These are phyloP conservation scores for Drosophila ficusphila DNA, from an alignment of 1,140 invertebrate genomes.

Conservation along the genomic window DNA sequence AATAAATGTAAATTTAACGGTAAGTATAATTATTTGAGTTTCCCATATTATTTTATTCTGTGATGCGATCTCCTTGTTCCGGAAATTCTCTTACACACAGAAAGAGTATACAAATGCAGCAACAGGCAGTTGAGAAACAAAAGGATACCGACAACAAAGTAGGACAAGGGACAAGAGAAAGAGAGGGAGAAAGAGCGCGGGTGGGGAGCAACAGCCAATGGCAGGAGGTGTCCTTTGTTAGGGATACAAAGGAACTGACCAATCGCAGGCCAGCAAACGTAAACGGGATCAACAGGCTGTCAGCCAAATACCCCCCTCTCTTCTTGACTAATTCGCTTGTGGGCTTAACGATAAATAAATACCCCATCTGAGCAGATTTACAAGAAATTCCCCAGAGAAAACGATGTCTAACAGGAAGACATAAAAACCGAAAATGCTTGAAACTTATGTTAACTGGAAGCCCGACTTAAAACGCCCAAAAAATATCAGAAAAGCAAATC, in stretches of 20 bases:
- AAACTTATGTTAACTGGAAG: constrained; percentile 32
- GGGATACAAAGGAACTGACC: constrained; percentile 22
- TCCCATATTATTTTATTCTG: background rate
- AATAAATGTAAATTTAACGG: too few relatives aligned
- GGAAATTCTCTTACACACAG: background rate
- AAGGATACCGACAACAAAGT: constrained; percentile 21
- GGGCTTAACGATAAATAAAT: constrained; percentile 5
- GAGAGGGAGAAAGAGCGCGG: background rate
- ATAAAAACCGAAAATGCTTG: constrained; percentile 42
- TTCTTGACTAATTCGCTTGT: constrained; percentile 15
- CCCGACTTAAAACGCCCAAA: constrained; percentile 31
- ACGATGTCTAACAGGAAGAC: constrained; percentile 29
- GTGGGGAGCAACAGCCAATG: constrained; percentile 49
- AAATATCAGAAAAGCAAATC: constrained; percentile 27
- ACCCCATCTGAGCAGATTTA: constrained; percentile 20
- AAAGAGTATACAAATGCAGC: constrained; percentile 37
- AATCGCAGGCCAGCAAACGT: constrained; percentile 38
- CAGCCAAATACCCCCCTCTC: background rate
- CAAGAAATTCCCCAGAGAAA: constrained; percentile 10
- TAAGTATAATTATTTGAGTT: too few relatives aligned
- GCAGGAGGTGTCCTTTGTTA: constrained; percentile 19
- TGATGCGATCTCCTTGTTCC: background rate
- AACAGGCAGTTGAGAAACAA: constrained; percentile 47
- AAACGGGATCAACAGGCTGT: constrained; percentile 68
- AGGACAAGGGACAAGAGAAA: background rate